Evolutionary conservation across 2,888 invertebrate species (phyloP).

Genomic region (Idaea dimidiata): DNA sequence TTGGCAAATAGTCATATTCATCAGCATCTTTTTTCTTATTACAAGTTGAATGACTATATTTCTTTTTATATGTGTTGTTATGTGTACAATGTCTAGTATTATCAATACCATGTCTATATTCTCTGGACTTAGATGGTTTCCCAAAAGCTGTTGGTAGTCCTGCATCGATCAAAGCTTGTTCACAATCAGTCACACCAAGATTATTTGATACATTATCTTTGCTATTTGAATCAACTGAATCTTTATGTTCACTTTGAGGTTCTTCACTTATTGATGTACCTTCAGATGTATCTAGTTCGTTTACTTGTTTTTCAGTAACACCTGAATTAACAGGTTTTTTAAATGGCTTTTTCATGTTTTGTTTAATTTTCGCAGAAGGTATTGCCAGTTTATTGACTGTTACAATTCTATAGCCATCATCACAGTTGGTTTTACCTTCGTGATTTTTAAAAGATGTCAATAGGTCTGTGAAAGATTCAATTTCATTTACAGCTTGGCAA

Average conservation of each 20-base stretch:
- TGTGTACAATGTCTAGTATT: neutral
- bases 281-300: neutral
- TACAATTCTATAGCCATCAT: constrained; percentile 7
- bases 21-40: constrained; percentile 2
- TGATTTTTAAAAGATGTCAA: constrained; percentile 18
- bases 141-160: constrained; percentile 47
- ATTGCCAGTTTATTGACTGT: constrained; percentile 13
- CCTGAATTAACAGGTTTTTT: neutral
- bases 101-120: neutral
- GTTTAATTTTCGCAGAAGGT: constrained; percentile 6
- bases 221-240: neutral
- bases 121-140: constrained; percentile 29
- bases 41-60: neutral
- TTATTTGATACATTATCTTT: neutral
- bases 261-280: neutral
- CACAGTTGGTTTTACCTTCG: constrained; percentile 13
- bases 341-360: constrained; percentile 3
- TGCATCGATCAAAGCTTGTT: constrained; percentile 33
- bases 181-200: constrained; percentile 9
- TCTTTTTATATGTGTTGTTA: neutral
- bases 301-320: constrained; percentile 2
- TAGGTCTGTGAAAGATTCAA: constrained; percentile 17
- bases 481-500: constrained; percentile 11
- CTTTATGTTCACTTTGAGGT: neutral
- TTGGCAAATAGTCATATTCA: constrained; percentile 3